Percentiles rank a stretch among this genome's conserved stretches.
Evolutionary conservation across 2,113 vertebrate species (phyloP).

Genomic region (Spheniscus mendiculus): DNA sequence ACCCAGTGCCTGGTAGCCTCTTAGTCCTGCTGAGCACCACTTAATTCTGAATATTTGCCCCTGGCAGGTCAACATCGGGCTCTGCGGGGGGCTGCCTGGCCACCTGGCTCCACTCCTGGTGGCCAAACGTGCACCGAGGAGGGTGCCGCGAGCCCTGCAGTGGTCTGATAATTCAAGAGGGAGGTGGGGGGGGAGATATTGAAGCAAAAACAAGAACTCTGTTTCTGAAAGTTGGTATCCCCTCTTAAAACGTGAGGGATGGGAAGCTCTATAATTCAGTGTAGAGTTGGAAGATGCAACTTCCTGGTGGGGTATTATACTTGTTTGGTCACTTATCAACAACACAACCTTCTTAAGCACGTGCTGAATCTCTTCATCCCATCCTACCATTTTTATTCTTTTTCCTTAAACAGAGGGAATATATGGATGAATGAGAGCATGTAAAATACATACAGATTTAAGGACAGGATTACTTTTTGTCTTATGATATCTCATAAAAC

Average conservation of each 20-base stretch:
- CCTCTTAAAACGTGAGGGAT: not conserved
- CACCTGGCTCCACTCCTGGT: not conserved
- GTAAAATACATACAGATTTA: not conserved
- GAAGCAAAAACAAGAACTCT: not conserved
- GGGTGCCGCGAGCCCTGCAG: not conserved
- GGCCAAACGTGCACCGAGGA: rapidly evolving
- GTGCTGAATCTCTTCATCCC: not conserved
- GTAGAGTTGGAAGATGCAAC: not conserved
- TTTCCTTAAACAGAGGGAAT: not conserved
- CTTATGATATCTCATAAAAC: not conserved
- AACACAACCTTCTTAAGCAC: not conserved
- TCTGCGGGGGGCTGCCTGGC: not conserved
- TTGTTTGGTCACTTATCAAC: not conserved
- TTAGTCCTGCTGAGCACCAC: not conserved
- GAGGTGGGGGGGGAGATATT: not conserved
- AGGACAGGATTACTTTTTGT: not conserved
- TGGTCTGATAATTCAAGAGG: not conserved
- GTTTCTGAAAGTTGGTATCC: not conserved
- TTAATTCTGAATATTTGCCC: not conserved
- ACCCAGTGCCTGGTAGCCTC: no score
- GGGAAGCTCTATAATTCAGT: not conserved
- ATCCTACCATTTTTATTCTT: not conserved
- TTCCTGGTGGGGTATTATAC: not conserved
- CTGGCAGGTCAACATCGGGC: rapidly evolving
- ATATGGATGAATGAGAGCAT: not conserved